Percentiles rank a stretch among this genome's conserved stretches.
Evolutionary conservation across 2,888 invertebrate genomes (phyloP).

Genomic region (Apamea epomidion): DNA sequence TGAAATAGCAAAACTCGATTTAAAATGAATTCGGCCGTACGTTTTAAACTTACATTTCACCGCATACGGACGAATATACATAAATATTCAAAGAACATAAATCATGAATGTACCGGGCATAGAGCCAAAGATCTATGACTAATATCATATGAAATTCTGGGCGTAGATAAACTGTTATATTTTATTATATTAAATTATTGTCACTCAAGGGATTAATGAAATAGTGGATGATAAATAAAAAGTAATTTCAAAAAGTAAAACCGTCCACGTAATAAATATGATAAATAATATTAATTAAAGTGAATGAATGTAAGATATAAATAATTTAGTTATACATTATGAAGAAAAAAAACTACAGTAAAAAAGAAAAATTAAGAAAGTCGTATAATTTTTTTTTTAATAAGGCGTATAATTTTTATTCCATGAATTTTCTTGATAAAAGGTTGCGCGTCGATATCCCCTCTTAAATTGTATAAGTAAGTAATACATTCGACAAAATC

Average conservation of each 20-base stretch:
- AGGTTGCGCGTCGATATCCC: too few relatives aligned
- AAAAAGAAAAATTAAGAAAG: not conserved
- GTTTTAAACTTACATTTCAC: slow-evolving; percentile 39
- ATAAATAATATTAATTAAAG: too few relatives aligned
- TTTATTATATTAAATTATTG: slow-evolving; percentile 21
- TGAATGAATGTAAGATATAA: too few relatives aligned
- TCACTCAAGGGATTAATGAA: slow-evolving; percentile 22
- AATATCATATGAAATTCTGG: slow-evolving; percentile 44
- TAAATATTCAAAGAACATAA: slow-evolving; percentile 48
- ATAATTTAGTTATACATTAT: too few relatives aligned
- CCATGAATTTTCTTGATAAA: too few relatives aligned
- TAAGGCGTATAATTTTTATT: too few relatives aligned
- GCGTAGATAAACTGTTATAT: slow-evolving; percentile 27
- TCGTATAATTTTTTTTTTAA: too few relatives aligned
- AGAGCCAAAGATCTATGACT: slow-evolving; percentile 56
- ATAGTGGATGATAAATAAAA: not conserved
- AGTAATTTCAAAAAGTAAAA: too few relatives aligned
- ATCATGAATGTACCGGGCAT: slow-evolving; percentile 46
- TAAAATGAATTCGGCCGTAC: slow-evolving; percentile 31
- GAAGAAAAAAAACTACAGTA: too few relatives aligned
- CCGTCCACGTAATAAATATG: too few relatives aligned
- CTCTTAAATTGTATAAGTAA: too few relatives aligned
- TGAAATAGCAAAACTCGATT: slow-evolving; percentile 21
- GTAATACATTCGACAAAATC: too few relatives aligned
- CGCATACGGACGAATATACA: slow-evolving; percentile 20